Evolutionary conservation across 1,140 invertebrate species (phyloP).

Genomic region (Glomeris maerens): DNA sequence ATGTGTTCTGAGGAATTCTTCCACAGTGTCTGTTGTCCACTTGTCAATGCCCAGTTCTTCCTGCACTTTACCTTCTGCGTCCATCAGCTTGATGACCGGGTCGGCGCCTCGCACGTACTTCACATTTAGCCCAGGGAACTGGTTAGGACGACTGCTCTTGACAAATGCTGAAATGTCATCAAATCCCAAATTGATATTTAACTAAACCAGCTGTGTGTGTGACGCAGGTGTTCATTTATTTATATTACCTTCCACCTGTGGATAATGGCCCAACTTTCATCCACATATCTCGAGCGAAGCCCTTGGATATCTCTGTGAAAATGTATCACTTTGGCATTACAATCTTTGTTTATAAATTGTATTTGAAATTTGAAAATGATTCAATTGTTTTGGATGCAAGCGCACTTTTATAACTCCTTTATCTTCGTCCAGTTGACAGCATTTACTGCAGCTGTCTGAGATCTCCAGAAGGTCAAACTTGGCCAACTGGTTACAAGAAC

Average conservation of each 20-base stretch:
- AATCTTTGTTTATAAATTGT: slow-evolving; percentile 1
- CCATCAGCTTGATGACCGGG: slow-evolving; percentile 78
- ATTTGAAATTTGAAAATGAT: slow-evolving; percentile 1
- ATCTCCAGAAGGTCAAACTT: slow-evolving; percentile 52
- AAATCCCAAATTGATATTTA: neutral
- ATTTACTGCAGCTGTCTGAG: slow-evolving; percentile 37
- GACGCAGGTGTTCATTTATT: neutral
- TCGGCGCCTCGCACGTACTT: slow-evolving; percentile 80
- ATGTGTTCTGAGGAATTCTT: slow-evolving; percentile 82
- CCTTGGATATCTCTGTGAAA: slow-evolving; percentile 51
- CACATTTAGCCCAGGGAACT: slow-evolving; percentile 77
- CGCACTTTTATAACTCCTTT: slow-evolving; percentile 28
- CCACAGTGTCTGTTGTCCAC: slow-evolving; percentile 91
- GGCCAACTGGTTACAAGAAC: slow-evolving; percentile 67
- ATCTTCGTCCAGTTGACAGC: slow-evolving; percentile 40
- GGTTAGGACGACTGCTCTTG: slow-evolving; percentile 66
- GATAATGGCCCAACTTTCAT: slow-evolving; percentile 88
- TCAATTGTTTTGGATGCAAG: neutral
- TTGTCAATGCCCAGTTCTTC: slow-evolving; percentile 83
- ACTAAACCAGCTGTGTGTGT: slow-evolving; percentile 5
- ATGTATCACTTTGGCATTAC: slow-evolving; percentile 1
- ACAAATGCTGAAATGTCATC: slow-evolving; percentile 54
- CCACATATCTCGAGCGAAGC: slow-evolving; percentile 83
- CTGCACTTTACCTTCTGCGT: slow-evolving; percentile 62
- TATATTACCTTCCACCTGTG: slow-evolving; percentile 71